Conservation (phyloP, 2,113 vertebrate species). For the Pseudopodoces humilis region DNA sequence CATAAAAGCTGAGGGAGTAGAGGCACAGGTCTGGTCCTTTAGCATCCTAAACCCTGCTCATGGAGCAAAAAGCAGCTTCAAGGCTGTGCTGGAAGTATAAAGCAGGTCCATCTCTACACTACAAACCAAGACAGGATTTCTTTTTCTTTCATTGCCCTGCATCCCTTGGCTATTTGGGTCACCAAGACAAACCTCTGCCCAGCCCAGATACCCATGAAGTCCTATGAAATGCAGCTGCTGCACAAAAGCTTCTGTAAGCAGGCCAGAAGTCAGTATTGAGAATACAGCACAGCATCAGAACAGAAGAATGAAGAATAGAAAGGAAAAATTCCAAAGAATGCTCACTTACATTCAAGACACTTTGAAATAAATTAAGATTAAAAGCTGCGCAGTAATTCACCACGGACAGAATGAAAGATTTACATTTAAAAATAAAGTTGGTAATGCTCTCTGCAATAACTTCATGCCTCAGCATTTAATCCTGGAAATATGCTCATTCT, state of each 20-base stretch:
- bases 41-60: not conserved
- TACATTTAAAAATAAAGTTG: not conserved
- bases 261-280: not conserved
- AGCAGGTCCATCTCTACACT: not conserved
- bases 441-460: not conserved
- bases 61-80: not conserved
- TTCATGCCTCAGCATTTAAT: not conserved
- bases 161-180: not conserved
- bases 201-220: not conserved
- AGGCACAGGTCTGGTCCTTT: not conserved
- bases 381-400: not conserved
- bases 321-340: not conserved
- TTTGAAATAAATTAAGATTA: not conserved
- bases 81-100: not conserved
- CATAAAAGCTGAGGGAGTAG: not conserved
- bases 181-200: not conserved
- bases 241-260: not conserved
- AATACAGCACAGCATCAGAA: not conserved
- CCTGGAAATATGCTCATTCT: not conserved
- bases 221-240: not conserved
- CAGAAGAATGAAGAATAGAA: not conserved
- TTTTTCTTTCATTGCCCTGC: not conserved
- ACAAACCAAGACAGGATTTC: fast-evolving
- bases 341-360: not conserved
- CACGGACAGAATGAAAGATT: not conserved